Conservation (phyloP, 2,888 invertebrate genomes). For the Agonopterix heracliana region DNA sequence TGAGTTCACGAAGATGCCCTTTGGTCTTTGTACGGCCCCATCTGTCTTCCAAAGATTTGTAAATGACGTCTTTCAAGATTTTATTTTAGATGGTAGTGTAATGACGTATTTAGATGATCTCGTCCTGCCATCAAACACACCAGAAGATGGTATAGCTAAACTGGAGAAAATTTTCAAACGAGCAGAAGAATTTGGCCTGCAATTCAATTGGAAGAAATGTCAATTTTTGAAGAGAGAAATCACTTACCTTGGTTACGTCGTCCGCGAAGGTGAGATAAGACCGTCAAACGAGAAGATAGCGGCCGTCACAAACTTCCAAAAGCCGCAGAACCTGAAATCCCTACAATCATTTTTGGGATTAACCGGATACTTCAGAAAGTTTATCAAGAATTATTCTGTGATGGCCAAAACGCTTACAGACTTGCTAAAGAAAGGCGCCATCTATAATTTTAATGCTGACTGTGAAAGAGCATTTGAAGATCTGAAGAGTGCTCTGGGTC, state of each 20-base stretch:
- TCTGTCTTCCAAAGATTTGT: slow-evolving; percentile 9
- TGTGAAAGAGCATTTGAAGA: slow-evolving; percentile 11
- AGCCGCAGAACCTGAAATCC: slow-evolving; percentile 12
- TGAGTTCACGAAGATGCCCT: slow-evolving; percentile 30
- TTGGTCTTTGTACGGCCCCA: slow-evolving; percentile 42
- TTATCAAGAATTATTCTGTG: slow-evolving; percentile 15
- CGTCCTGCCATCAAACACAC: slow-evolving; percentile 13
- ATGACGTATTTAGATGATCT: slow-evolving; percentile 20
- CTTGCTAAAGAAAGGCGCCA: slow-evolving; percentile 12
- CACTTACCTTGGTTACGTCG: slow-evolving; percentile 22
- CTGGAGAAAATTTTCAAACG: slow-evolving; percentile 15
- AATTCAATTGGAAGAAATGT: slow-evolving; percentile 35
- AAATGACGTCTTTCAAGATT: slow-evolving; percentile 12
- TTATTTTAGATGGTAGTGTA: slow-evolving; percentile 12
- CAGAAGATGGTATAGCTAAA: slow-evolving; percentile 15
- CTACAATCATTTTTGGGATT: slow-evolving; percentile 18
- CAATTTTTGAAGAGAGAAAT: slow-evolving; percentile 27
- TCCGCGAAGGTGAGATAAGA: slow-evolving; percentile 13
- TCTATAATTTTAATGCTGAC: slow-evolving; percentile 15
- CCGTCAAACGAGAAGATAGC: slow-evolving; percentile 15
- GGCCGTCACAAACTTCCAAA: slow-evolving; percentile 15
- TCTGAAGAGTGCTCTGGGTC: slow-evolving; percentile 15
- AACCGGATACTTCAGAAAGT: slow-evolving; percentile 17
- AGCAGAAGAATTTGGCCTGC: slow-evolving; percentile 22
- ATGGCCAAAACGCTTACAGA: slow-evolving; percentile 22